phyloP scores from a whole-genome alignment of 2,797 vertebrate genomes.

The Falco novaeseelandiae region DNA sequence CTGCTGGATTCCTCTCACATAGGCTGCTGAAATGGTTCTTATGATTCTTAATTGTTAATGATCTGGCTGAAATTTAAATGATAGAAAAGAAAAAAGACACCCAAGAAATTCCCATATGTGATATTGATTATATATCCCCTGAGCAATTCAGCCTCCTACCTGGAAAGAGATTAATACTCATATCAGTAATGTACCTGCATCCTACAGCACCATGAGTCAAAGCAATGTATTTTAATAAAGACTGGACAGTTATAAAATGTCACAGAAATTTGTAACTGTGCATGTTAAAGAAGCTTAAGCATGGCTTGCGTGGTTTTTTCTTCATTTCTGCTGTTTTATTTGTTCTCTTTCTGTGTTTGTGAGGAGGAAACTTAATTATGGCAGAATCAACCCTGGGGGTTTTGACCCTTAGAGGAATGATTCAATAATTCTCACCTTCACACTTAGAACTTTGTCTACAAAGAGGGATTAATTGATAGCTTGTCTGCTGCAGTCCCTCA shows the following conservation, averaged over 20 bases:
- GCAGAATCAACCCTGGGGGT: not conserved
- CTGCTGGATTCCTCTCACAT: not conserved
- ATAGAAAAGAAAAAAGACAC: not conserved
- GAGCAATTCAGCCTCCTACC: conserved; percentile 46
- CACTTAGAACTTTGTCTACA: not conserved
- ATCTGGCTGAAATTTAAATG: not conserved
- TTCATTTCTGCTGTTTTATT: conserved; percentile 27
- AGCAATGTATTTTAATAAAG: conserved; percentile 57
- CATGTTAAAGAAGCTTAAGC: not conserved
- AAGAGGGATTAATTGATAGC: conserved; percentile 30
- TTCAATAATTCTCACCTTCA: conserved; percentile 43
- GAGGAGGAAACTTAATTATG: not conserved
- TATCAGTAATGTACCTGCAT: conserved; percentile 36
- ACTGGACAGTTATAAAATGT: conserved; percentile 24
- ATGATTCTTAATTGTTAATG: not conserved
- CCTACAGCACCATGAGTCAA: conserved; percentile 57
- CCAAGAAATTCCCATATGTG: not conserved
- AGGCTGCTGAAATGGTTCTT: not conserved
- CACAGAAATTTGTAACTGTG: conserved; percentile 14
- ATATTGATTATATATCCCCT: conserved; percentile 10
- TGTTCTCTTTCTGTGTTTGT: not conserved
- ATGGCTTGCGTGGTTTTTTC: not conserved
- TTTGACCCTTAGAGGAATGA: conserved; percentile 9
- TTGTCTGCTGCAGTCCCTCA: not conserved
- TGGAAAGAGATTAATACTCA: conserved; percentile 42